Conservation (phyloP, 2,888 invertebrate species). For the Dromius quadrimaculatus region DNA sequence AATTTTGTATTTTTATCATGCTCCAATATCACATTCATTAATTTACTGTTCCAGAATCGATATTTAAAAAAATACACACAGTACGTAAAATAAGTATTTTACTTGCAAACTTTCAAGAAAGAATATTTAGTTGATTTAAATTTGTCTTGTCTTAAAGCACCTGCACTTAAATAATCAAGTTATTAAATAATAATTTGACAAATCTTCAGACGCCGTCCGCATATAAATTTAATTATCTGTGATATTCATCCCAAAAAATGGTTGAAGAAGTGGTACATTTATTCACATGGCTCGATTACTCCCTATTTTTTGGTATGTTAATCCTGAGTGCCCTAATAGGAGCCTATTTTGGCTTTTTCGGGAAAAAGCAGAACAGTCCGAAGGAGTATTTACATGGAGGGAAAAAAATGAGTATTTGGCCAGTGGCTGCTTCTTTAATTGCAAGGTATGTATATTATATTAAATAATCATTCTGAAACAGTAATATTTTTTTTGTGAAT, state of each 20-base stretch:
- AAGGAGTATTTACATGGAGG: conserved; percentile 76
- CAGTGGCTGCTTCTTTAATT: conserved; percentile 76
- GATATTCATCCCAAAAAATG: not conserved
- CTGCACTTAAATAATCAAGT: too few relatives aligned
- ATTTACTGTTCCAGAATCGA: too few relatives aligned
- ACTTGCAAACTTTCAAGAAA: too few relatives aligned
- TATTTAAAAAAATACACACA: too few relatives aligned
- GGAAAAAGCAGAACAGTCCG: conserved; percentile 70
- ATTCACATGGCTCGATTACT: conserved; percentile 54
- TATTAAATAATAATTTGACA: too few relatives aligned
- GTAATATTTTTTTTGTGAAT: conserved; percentile 41
- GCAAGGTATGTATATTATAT: conserved; percentile 69
- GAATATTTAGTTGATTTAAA: too few relatives aligned
- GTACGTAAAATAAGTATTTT: too few relatives aligned
- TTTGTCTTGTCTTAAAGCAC: too few relatives aligned
- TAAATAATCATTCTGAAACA: not conserved
- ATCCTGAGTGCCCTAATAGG: conserved; percentile 68
- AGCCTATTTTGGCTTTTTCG: conserved; percentile 68
- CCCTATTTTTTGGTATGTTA: conserved; percentile 64
- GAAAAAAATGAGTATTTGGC: conserved; percentile 75
- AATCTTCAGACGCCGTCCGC: too few relatives aligned
- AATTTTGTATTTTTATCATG: too few relatives aligned
- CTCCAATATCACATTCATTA: too few relatives aligned
- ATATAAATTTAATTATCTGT: not conserved
- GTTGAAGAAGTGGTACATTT: conserved; percentile 1